A percentile compares a stretch with the other conserved stretches of the same genome.
phyloP scores from a whole-genome alignment of 2,888 invertebrate genomes.

The Quadroppia sp. region DNA sequence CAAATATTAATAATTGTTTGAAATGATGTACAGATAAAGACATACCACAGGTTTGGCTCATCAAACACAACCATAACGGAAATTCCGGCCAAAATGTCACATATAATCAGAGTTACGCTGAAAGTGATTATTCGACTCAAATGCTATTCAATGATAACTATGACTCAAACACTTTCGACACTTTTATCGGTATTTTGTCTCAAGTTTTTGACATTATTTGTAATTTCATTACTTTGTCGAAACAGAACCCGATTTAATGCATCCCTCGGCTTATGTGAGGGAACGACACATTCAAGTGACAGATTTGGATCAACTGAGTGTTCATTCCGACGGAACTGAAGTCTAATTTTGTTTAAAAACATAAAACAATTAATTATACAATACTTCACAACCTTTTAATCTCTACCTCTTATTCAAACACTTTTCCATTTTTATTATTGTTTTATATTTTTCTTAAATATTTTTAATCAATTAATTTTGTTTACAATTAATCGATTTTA shows the following conservation, averaged over 20 bases:
- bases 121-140: constrained; percentile 10
- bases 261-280: constrained; percentile 35
- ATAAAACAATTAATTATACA: too few species aligned
- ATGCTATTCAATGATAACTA: constrained; percentile 14
- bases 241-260: constrained; percentile 41
- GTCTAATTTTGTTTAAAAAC: background rate
- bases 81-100: too few species aligned
- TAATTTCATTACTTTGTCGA: too few species aligned
- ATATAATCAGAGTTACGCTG: background rate
- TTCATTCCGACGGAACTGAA: constrained; percentile 42
- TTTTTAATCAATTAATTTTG: background rate
- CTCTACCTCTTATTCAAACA: background rate
- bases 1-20: background rate
- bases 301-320: constrained; percentile 33
- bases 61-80: constrained; percentile 32
- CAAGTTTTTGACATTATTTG: constrained; percentile 2
- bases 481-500: background rate
- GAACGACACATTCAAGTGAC: constrained; percentile 7
- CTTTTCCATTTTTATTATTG: background rate
- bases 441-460: too few species aligned
- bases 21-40: constrained; percentile 15
- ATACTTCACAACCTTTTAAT: background rate
- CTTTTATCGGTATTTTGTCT: constrained; percentile 3
- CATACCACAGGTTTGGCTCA: constrained; percentile 38
- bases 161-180: background rate